Conservation (phyloP, 2,113 vertebrate species). For the Grallaria varia region DNA sequence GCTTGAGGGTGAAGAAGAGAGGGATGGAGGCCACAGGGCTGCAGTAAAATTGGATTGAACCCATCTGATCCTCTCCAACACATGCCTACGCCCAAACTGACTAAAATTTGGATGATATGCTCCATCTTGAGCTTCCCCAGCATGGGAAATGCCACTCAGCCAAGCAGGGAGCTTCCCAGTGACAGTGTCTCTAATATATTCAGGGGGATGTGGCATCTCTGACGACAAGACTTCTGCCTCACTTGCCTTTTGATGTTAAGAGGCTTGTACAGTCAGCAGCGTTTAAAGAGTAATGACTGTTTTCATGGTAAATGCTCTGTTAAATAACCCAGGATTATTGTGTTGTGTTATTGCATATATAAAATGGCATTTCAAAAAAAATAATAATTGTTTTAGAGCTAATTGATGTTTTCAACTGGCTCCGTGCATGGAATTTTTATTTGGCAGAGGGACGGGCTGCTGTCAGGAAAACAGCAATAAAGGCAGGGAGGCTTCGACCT, state of each 20-base stretch:
- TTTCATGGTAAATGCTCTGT: conserved; percentile 79
- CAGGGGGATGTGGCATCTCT: conserved; percentile 60
- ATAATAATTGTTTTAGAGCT: conserved; percentile 81
- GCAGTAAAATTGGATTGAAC: rapidly evolving
- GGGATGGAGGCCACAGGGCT: rapidly evolving
- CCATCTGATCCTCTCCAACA: background rate
- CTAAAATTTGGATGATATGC: rapidly evolving
- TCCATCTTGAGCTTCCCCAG: background rate
- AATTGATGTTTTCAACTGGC: conserved; percentile 75
- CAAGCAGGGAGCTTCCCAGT: background rate
- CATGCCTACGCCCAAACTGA: rapidly evolving
- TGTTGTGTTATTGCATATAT: conserved; percentile 77
- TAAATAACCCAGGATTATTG: conserved; percentile 80
- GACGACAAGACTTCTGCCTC: conserved; percentile 74
- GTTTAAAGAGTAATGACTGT: conserved; percentile 78
- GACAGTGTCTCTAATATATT: background rate
- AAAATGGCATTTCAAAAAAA: conserved; percentile 80
- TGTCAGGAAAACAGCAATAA: background rate
- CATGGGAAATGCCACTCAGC: background rate
- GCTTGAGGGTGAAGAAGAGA: background rate
- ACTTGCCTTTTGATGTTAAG: conserved; percentile 71
- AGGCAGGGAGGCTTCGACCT: background rate
- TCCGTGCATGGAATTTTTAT: conserved; percentile 55
- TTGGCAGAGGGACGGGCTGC: conserved; percentile 12
- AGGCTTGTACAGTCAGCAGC: conserved; percentile 70